Conservation (phyloP, 2,113 vertebrate species). For the Neomonachus schauinslandi region DNA sequence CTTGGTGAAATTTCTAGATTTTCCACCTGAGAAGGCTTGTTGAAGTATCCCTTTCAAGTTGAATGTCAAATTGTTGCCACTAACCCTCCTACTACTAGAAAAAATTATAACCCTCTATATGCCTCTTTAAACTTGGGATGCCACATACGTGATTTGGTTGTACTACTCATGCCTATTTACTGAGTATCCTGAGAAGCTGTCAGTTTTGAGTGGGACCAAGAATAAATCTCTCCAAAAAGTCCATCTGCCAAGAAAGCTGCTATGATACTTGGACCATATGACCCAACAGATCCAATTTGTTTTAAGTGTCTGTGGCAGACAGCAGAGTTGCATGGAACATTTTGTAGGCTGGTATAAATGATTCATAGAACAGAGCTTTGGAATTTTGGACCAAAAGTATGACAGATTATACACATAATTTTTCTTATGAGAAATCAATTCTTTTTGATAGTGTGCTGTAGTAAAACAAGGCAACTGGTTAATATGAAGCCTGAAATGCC, state of each 20-base stretch:
- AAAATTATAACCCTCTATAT: background rate
- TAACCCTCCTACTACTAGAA: background rate
- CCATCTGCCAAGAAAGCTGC: background rate
- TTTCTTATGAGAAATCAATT: background rate
- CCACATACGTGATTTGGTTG: background rate
- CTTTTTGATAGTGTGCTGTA: background rate
- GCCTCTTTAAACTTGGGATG: background rate
- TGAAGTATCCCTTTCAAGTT: background rate
- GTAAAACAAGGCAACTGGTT: rapidly evolving
- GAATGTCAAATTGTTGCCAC: background rate
- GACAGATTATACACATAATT: background rate
- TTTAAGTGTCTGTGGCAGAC: background rate
- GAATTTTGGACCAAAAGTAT: background rate
- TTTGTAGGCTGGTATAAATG: background rate
- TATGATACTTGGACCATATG: background rate
- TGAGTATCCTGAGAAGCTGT: background rate
- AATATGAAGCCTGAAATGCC: background rate
- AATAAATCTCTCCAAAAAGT: background rate
- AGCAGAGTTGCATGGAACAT: background rate
- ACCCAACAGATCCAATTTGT: background rate
- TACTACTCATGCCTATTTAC: background rate
- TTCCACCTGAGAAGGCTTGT: rapidly evolving
- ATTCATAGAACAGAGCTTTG: background rate
- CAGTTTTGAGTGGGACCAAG: background rate
- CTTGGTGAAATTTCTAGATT: background rate